Evolutionary conservation across 1,140 invertebrate species (phyloP), one percentile per base, ranked within the genome.

Genomic region (Brachionus calyciflorus): DNA sequence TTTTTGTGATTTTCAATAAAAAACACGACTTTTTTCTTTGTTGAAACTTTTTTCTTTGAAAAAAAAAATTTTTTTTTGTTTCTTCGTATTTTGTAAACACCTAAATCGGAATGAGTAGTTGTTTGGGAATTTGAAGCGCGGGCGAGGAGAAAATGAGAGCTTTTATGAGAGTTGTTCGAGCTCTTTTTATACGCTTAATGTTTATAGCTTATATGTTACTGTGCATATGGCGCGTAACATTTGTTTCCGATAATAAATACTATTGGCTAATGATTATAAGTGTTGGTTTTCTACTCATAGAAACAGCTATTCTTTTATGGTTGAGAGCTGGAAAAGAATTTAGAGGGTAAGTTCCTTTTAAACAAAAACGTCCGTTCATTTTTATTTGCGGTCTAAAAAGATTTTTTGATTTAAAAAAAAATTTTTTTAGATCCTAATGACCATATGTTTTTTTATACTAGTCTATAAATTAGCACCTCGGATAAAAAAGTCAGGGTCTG

Each of bases 91-190:
- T n/a, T n/a, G n/a, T n/a, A n/a, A n/a, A n/a, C n/a, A n/a, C n/a
- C n/a, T n/a, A n/a, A n/a, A n/a, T 60, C 30, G 55, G 26, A 17
- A 37, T 60, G 55, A 33, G 17, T 60, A 33, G 24, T 65, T 65
- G 40, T 44, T 65, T 19, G 30, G 24, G 19, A 26, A 44, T n/a
- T n/a, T n/a, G n/a, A n/a, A n/a, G n/a, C n/a, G n/a, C n/a, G n/a
- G n/a, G n/a, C n/a, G n/a, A n/a, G n/a, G n/a, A 10, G 44, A 70
- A 73, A n/a, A 73, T 73, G 69, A 73, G 28, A 73, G 51, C 69
- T 21, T 73, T 73, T 55, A 24, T 51, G 17, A 49, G 69, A 41
- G 69, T 73, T 19, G 40, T 73, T 19, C 28, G 69, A 37, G 69
- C 73, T n/a, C 28, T 76, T 14, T 55, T 76, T 46, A 55, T 76